phyloP scores from a whole-genome alignment of 64 coral and sea anemone genomes.

The Montipora cactus region DNA sequence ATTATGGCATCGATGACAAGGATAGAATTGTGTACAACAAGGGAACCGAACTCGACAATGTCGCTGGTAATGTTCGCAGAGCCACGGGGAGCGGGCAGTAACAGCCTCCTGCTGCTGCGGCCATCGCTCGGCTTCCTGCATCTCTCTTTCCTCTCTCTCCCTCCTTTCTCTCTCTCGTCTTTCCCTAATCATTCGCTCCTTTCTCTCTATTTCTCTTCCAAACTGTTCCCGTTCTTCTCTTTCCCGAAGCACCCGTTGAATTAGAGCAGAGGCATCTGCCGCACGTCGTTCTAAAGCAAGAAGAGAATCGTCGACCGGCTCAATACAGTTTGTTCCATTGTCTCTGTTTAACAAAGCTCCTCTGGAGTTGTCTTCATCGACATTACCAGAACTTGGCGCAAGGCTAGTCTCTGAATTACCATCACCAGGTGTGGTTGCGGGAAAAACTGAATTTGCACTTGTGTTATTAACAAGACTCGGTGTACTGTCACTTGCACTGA shows the following conservation, averaged over 20 bases:
- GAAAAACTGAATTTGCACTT: not conserved
- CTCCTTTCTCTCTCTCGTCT: not conserved
- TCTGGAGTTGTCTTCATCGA: not conserved
- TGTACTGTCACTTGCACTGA: not conserved
- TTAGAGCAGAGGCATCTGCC: not conserved
- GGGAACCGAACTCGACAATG: constrained; percentile 57
- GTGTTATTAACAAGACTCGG: not conserved
- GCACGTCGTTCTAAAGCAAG: not conserved
- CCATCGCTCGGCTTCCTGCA: constrained; percentile 4
- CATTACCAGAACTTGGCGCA: not conserved
- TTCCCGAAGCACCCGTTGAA: not conserved
- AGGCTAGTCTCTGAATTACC: not conserved
- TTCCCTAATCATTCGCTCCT: constrained; percentile 25
- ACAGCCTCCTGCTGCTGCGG: not conserved
- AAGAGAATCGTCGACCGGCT: not conserved
- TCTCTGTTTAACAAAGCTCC: not conserved
- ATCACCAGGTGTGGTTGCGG: not conserved
- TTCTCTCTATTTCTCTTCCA: constrained; percentile 17
- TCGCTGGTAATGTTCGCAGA: constrained; percentile 72
- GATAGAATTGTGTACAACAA: constrained; percentile 63
- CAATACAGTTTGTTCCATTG: not conserved
- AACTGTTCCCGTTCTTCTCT: constrained; percentile 29
- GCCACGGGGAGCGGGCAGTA: not conserved
- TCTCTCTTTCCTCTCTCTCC: constrained; percentile 4
- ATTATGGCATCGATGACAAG: constrained; percentile 80